Percentiles rank a stretch among this genome's conserved stretches.
phyloP scores from a whole-genome alignment of 1,140 invertebrate species.

The Leptinotarsa lineolata region DNA sequence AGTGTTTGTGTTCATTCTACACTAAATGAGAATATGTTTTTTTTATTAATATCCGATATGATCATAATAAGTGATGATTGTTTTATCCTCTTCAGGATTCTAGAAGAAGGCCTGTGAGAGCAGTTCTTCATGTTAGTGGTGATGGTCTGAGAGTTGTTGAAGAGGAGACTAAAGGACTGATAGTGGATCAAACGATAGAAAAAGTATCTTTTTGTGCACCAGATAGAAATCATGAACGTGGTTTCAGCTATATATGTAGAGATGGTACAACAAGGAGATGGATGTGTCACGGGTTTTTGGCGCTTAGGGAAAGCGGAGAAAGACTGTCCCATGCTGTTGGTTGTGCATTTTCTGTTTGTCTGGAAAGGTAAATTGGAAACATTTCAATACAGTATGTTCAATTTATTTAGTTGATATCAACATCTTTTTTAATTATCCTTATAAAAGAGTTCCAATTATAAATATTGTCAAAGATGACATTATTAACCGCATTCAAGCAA shows the following conservation, averaged over 20 bases:
- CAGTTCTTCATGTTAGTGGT: constrained; percentile 93
- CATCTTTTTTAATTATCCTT: too few species aligned
- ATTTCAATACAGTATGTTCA: too few species aligned
- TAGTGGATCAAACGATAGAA: constrained; percentile 99
- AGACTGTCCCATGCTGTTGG: constrained; percentile 97
- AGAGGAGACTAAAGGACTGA: constrained; percentile 97
- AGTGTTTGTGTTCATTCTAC: too few species aligned
- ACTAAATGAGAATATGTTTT: too few species aligned
- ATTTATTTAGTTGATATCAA: too few species aligned
- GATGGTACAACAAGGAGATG: constrained; percentile 69
- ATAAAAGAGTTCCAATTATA: too few species aligned
- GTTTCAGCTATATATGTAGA: constrained; percentile 68
- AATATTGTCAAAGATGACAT: too few species aligned
- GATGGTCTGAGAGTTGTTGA: constrained; percentile 97
- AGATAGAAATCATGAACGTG: constrained; percentile 96
- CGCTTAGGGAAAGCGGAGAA: constrained; percentile 95
- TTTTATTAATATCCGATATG: too few species aligned
- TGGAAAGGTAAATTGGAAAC: constrained; percentile 66
- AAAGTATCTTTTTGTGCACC: constrained; percentile 99
- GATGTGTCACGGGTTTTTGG: constrained; percentile 99
- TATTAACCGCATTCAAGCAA: too few species aligned
- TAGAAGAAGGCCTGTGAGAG: constrained; percentile 81
- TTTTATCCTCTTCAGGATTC: constrained; percentile 70
- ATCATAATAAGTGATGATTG: too few species aligned
- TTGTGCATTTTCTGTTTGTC: constrained; percentile 97